Conservation (phyloP, 2,888 invertebrate genomes). For the Metacarcinus magister region DNA sequence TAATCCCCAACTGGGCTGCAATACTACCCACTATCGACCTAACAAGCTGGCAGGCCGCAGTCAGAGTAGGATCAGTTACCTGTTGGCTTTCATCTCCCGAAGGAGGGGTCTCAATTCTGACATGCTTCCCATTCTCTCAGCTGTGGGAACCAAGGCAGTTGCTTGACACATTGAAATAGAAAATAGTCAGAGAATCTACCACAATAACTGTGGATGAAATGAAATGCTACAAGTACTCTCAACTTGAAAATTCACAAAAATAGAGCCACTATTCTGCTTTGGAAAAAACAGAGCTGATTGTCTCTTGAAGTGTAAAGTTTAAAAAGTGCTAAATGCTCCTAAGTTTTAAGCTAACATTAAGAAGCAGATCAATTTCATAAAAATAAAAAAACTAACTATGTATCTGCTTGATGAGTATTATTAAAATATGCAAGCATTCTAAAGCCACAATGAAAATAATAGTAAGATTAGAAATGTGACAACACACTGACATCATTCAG, state of each 20-base stretch:
- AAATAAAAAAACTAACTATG: neutral
- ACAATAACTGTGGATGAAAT: conserved; percentile 11
- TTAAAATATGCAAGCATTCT: conserved; percentile 13
- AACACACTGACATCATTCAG: neutral
- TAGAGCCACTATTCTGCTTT: neutral
- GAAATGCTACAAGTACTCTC: conserved; percentile 19
- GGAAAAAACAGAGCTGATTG: neutral
- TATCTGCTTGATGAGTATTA: conserved; percentile 8
- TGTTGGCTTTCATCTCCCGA: conserved; percentile 82
- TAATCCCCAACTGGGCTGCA: conserved; percentile 76
- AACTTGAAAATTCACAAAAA: conserved; percentile 27
- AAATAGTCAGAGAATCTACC: conserved; percentile 55
- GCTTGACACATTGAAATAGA: conserved; percentile 68
- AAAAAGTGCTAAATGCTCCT: neutral
- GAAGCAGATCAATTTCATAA: neutral
- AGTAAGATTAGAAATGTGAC: neutral
- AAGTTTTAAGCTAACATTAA: neutral
- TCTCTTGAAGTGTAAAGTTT: neutral
- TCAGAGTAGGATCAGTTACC: conserved; percentile 78
- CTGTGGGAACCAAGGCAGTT: conserved; percentile 76
- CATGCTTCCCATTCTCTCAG: conserved; percentile 82
- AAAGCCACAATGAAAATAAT: conserved; percentile 46
- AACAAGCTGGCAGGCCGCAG: conserved; percentile 81
- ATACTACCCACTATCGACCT: conserved; percentile 77
- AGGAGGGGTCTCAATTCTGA: conserved; percentile 82